These are phyloP conservation scores for Polypedilum vanderplanki DNA, from an alignment of 1,140 invertebrate species.

Conservation along the genomic window DNA sequence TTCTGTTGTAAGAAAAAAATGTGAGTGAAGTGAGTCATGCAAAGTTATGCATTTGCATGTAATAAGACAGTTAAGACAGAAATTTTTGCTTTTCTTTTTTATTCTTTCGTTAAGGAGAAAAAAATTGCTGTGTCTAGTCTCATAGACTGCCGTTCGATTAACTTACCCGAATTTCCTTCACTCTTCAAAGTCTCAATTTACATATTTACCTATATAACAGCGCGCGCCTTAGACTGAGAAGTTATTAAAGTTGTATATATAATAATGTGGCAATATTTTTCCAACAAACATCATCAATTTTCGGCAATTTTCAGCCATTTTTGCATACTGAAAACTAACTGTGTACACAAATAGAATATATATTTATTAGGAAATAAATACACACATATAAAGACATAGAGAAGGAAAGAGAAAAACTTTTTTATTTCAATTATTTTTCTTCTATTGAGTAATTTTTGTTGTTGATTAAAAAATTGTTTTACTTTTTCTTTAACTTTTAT, in stretches of 20 bases:
- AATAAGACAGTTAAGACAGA: background rate
- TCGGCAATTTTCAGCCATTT: background rate
- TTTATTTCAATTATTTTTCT: too few relatives aligned
- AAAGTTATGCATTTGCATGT: constrained; percentile 13
- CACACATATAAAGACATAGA: too few relatives aligned
- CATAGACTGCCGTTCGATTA: background rate
- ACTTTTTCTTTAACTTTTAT: too few relatives aligned
- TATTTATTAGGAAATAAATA: too few relatives aligned
- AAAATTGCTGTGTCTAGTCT: background rate
- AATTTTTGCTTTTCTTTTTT: background rate
- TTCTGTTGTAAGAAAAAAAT: background rate
- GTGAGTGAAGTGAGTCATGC: background rate
- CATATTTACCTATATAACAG: background rate
- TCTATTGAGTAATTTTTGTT: too few relatives aligned
- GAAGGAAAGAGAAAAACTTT: too few relatives aligned
- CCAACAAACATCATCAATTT: constrained; percentile 13
- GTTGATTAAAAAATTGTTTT: too few relatives aligned
- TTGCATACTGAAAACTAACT: too few relatives aligned
- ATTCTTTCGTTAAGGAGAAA: background rate
- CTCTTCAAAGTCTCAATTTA: constrained; percentile 18
- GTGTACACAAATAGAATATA: too few relatives aligned
- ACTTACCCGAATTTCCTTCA: background rate
- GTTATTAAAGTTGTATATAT: background rate
- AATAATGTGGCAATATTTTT: background rate
- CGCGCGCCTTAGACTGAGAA: background rate